Evolutionary conservation across 2,888 invertebrate species (phyloP), one percentile per base, ranked within the genome.

Genomic region (Venusia cambrica): DNA sequence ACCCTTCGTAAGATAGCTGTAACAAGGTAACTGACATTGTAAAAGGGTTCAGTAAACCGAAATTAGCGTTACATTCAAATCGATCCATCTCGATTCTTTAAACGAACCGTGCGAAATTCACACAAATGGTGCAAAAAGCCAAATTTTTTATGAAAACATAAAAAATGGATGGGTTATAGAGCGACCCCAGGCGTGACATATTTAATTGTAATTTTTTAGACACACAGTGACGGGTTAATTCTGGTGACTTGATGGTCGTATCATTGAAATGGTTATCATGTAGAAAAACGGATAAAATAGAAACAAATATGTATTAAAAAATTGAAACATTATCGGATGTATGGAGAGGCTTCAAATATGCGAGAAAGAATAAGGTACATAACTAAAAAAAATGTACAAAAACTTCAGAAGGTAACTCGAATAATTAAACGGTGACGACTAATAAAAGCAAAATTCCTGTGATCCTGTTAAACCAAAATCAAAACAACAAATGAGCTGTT

Each of bases 71-170:
- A 57, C 77, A 87, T 87, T 85, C 78, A 84, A 78, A 84, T 75
- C 57, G 49, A 51, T 54, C 49, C 71, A 75, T 54, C 59, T 57
- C 52, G 51, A 61, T 65, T 64, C 60, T 63, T 50, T 54, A 66
- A 80, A 84, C 75, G 62, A 79, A 80, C 83, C 87, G 85, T 87
- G 87, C 78, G 87, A 85, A 85, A 85, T 85, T 48, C 17, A 32
- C 49, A 78, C 73, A 79, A 77, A 57, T 55, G 50, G 33, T 15
- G 27, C 39, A 54, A 61, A 60, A 70, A 65, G 44, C 38, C 27
- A 32, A 4, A 30, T 2, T 33, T 54, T 55, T 65, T 61, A 47
- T 32, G 38, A 24, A 41, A 54, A 73, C 74, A 70, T 28, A 31
- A 19, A 35, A 22, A 68, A n/a, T n/a, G n/a, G n/a, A n/a, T 54